A percentile compares a stretch with the other conserved stretches of the same genome.
These are phyloP conservation scores for Triplophysa dalaica DNA, from an alignment of 2,113 vertebrate genomes.

Conservation along the genomic window DNA sequence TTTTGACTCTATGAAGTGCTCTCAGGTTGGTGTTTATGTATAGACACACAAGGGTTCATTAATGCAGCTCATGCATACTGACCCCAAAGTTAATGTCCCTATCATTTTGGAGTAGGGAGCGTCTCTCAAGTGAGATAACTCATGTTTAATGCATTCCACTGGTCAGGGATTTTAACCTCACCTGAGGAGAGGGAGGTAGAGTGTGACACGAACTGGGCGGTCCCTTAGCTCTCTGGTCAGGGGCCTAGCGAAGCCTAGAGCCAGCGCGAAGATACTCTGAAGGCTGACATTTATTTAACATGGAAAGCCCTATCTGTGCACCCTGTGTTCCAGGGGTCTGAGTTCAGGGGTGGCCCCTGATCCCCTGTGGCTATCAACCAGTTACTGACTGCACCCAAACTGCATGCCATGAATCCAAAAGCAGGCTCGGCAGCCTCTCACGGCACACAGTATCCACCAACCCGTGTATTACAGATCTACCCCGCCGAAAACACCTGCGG, in stretches of 20 bases:
- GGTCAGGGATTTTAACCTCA: conserved; percentile 70
- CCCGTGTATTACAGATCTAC: not conserved
- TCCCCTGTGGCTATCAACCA: conserved; percentile 44
- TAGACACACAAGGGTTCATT: conserved; percentile 66
- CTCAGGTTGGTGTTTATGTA: conserved; percentile 55
- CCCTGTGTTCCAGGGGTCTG: conserved; percentile 46
- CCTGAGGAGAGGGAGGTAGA: conserved; percentile 59
- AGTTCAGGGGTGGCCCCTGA: conserved; percentile 56
- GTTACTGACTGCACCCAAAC: conserved; percentile 34
- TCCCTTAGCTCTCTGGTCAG: conserved; percentile 26
- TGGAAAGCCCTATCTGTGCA: conserved; percentile 45
- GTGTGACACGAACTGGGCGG: conserved; percentile 38
- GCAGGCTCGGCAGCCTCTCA: conserved; percentile 17
- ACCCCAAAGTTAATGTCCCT: conserved; percentile 72
- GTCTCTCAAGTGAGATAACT: conserved; percentile 64
- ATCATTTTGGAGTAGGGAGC: conserved; percentile 69
- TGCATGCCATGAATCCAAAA: conserved; percentile 55
- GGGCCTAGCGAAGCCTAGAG: conserved; percentile 53
- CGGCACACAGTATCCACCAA: not conserved
- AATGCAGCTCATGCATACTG: conserved; percentile 67
- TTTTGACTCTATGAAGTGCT: conserved; percentile 42
- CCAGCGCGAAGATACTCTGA: conserved; percentile 59
- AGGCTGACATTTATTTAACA: conserved; percentile 67
- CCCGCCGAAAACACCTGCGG: not conserved
- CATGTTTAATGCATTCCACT: conserved; percentile 75